These are phyloP conservation scores for Spicauda simplicius DNA, from an alignment of 2,888 invertebrate species.

Conservation along the genomic window DNA sequence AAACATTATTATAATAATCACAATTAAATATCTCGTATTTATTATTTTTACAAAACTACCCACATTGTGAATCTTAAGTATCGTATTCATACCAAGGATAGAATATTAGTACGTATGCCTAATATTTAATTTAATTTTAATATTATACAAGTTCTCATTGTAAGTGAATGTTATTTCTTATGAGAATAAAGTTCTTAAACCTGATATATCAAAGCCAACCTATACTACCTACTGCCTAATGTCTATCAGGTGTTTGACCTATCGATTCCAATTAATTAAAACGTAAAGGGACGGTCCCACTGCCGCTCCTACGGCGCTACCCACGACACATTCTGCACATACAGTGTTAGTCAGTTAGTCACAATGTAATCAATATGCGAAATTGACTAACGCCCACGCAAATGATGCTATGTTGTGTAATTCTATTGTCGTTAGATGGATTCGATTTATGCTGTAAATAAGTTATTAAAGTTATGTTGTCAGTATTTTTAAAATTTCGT, in stretches of 20 bases:
- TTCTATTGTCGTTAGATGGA: conserved; percentile 1
- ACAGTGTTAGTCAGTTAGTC: conserved; percentile 19
- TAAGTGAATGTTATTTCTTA: too few relatives aligned
- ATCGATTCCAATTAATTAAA: conserved; percentile 33
- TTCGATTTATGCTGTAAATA: background rate
- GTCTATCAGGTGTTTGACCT: conserved; percentile 30
- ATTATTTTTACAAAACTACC: too few relatives aligned
- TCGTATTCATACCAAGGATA: too few relatives aligned
- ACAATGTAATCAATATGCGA: conserved; percentile 23
- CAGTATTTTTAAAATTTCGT: too few relatives aligned
- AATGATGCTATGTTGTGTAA: conserved; percentile 6
- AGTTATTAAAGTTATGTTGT: background rate
- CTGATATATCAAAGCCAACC: too few relatives aligned
- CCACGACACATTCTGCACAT: conserved; percentile 3
- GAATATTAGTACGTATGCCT: too few relatives aligned
- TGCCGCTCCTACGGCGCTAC: conserved; percentile 18
- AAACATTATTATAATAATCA: too few relatives aligned
- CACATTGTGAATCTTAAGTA: too few relatives aligned
- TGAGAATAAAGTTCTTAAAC: too few relatives aligned
- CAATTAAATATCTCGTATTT: too few relatives aligned
- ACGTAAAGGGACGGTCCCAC: conserved; percentile 15
- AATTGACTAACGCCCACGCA: conserved; percentile 3
- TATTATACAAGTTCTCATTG: too few relatives aligned
- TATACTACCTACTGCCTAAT: background rate
- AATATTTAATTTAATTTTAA: too few relatives aligned